Conservation (phyloP, 2,113 vertebrate genomes). For the Todiramphus chloris region DNA sequence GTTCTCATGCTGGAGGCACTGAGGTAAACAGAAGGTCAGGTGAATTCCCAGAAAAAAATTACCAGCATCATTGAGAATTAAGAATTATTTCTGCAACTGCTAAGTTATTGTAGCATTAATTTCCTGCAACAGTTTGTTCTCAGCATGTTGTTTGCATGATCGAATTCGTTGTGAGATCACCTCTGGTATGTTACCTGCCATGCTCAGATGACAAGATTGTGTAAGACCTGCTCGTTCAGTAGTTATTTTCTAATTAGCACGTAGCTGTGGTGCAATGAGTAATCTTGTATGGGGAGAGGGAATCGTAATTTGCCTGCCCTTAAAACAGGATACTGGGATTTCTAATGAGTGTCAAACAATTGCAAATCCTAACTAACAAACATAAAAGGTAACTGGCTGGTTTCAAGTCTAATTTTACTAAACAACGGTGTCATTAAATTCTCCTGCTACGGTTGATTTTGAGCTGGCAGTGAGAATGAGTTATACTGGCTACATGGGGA, state of each 20-base stretch:
- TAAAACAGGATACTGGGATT: conserved; percentile 7
- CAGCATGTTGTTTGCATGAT: not conserved
- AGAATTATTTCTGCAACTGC: not conserved
- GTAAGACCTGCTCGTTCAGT: not conserved
- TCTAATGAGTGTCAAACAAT: conserved; percentile 29
- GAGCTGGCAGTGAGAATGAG: not conserved
- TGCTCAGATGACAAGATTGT: not conserved
- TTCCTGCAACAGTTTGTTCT: not conserved
- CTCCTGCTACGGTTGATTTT: not conserved
- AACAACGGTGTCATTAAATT: not conserved
- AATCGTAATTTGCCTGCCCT: conserved; percentile 26
- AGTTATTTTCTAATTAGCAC: not conserved
- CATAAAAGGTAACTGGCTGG: not conserved
- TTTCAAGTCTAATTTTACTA: conserved; percentile 12
- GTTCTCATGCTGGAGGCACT: not conserved
- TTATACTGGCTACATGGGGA: not conserved
- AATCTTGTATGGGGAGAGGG: not conserved
- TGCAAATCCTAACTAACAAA: conserved; percentile 20
- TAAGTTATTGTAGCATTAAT: not conserved
- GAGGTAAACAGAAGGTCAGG: not conserved
- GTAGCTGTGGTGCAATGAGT: conserved; percentile 37
- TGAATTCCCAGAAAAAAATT: not conserved
- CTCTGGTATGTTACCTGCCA: not conserved
- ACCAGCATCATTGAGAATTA: not conserved
- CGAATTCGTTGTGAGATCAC: not conserved